Base-by-base conservation (phyloP, 2,888 invertebrate genomes). In the Chelonus formosanus region DNA sequence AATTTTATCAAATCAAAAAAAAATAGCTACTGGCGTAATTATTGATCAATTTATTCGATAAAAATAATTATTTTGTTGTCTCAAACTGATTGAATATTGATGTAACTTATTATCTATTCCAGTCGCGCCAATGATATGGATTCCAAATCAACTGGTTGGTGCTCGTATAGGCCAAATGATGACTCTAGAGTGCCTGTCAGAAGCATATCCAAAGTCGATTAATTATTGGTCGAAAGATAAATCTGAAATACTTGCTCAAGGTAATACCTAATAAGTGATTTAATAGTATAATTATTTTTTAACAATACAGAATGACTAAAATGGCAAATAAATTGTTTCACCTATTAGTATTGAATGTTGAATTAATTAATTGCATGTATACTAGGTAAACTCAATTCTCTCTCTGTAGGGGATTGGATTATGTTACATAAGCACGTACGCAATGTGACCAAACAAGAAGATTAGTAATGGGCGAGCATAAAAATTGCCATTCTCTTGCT, bases 81-180 rank as follows among this genome's bases (percentile, higher is more conserved):
- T 20, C 20, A 20, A 20, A 20, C 20, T 20, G 20, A 20, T 20
- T 20, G 20, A 20, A 20, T 20, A 20, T 20, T 55, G 10, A 4
- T 40, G 32, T 7, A 20, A 47, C 31, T 52, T 40, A 32, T 56
- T 20, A 34, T 20, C 5, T 56, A 32, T 20, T 64, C 6, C 77
- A 88, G 88, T 88, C 80, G 86, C 87, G 5, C 88, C 88, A 31
- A 86, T 87, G 85, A 87, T 88, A 70, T 85, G 84, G 82, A 86
- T 88, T 61, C 87, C 85, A 70, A 87, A 87, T 77, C 88, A 87
- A 76, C 80, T 88, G 74, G 85, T 88, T 20, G 87, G 88, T 3
- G 87, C 86, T 4, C 81, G 82, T 5, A 81, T 85, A 69, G 87
- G 86, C 2, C 85, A 87, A 67, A 83, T 85, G 69, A 84, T 88